Evolutionary conservation across 2,113 vertebrate genomes (phyloP).

Genomic region (Geococcyx californianus): DNA sequence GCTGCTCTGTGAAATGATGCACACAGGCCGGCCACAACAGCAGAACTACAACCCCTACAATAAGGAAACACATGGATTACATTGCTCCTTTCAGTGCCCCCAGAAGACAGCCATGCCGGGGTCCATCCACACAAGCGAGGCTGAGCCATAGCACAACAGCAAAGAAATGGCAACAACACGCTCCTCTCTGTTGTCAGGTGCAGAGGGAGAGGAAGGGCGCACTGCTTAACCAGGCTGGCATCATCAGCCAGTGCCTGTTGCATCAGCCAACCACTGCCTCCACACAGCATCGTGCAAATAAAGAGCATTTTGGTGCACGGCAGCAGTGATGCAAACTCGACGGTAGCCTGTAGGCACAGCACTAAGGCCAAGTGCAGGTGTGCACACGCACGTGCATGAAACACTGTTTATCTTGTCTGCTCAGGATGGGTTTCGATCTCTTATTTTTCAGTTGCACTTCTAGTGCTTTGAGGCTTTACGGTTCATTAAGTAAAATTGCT

Average conservation of each 20-base stretch:
- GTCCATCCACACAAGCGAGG: not conserved
- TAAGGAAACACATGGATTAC: accelerated
- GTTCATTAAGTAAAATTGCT: conserved; percentile 49
- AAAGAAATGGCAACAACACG: not conserved
- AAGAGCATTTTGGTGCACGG: accelerated
- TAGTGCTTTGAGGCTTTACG: not conserved
- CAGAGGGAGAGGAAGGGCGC: not conserved
- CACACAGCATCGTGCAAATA: accelerated
- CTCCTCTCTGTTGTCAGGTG: accelerated
- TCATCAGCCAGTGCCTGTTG: not conserved
- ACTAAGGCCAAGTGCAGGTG: not conserved
- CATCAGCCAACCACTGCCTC: not conserved
- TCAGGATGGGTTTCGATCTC: not conserved
- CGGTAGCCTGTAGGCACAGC: not conserved
- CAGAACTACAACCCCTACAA: not conserved
- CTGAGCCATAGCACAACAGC: not conserved
- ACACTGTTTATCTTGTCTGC: not conserved
- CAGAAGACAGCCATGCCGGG: not conserved
- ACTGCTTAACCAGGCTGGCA: accelerated
- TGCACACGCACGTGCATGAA: accelerated
- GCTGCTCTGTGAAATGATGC: not conserved
- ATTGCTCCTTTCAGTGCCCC: accelerated
- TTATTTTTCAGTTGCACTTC: not conserved
- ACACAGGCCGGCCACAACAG: not conserved
- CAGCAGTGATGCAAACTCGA: accelerated